phyloP scores from a whole-genome alignment of 2,888 invertebrate species.

The Perithous albicinctus region DNA sequence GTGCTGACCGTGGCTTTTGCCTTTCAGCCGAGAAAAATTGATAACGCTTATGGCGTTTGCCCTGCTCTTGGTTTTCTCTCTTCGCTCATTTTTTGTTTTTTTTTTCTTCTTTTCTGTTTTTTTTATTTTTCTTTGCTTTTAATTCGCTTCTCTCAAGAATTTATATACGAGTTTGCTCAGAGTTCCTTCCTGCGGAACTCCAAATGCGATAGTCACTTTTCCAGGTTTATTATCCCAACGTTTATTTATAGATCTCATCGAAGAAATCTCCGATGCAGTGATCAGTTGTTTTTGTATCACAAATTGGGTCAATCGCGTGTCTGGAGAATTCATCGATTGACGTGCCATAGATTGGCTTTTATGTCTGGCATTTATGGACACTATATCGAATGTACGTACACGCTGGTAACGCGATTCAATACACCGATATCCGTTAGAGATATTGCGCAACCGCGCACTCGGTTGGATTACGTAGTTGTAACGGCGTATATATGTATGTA shows the following conservation, averaged over 20 bases:
- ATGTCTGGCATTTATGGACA: constrained; percentile 27
- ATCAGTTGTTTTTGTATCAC: not conserved
- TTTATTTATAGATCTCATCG: not conserved
- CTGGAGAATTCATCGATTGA: not conserved
- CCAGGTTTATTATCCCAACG: not conserved
- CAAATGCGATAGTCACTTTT: not conserved
- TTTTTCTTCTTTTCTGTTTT: constrained; percentile 24
- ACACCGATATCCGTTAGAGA: constrained; percentile 33
- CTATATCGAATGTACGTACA: constrained; percentile 6
- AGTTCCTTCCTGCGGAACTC: constrained; percentile 14
- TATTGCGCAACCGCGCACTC: constrained; percentile 24
- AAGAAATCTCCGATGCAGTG: too few relatives aligned
- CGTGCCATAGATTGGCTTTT: not conserved
- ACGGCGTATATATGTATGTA: not conserved
- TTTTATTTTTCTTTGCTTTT: constrained; percentile 18
- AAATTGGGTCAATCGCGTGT: constrained; percentile 11
- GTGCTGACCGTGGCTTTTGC: constrained; percentile 54
- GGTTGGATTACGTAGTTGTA: constrained; percentile 6
- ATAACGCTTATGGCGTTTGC: constrained; percentile 65
- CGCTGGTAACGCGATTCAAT: constrained; percentile 26
- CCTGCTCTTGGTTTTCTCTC: constrained; percentile 28
- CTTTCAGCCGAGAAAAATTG: constrained; percentile 62
- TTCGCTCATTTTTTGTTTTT: constrained; percentile 26
- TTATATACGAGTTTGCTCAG: not conserved
- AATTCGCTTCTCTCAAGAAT: not conserved